Evolutionary conservation across 2,797 vertebrate species (phyloP).

Genomic region (Gephyroberyx darwinii): DNA sequence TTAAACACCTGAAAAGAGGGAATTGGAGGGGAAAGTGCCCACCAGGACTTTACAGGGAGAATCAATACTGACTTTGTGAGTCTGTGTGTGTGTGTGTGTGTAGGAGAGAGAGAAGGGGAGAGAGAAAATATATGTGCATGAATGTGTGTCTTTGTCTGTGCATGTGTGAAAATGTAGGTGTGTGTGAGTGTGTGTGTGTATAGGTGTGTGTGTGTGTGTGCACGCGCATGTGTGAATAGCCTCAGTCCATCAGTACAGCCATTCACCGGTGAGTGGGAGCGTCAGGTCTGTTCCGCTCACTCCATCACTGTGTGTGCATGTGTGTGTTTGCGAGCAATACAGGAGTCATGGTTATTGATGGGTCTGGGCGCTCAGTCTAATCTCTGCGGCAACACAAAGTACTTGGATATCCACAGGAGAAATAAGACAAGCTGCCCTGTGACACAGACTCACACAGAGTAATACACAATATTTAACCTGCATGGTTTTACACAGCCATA

Average conservation of each 20-base stretch:
- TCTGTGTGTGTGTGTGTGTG: conserved; percentile 11
- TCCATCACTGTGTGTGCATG: conserved; percentile 60
- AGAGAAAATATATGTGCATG: conserved; percentile 15
- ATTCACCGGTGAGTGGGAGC: conserved; percentile 69
- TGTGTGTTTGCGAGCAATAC: conserved; percentile 50
- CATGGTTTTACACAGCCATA: conserved; percentile 32
- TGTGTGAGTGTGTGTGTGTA: conserved; percentile 8
- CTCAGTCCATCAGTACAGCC: conserved; percentile 68
- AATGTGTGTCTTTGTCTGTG: conserved; percentile 18
- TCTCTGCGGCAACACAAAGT: conserved; percentile 71
- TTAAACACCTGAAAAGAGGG: conserved; percentile 39
- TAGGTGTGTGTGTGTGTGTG: conserved; percentile 16
- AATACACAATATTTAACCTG: conserved; percentile 28
- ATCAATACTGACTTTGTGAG: conserved; percentile 42
- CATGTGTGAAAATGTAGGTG: conserved; percentile 1
- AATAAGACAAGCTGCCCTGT: conserved; percentile 50
- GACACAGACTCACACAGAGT: conserved; percentile 15
- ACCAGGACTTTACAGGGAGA: conserved; percentile 22
- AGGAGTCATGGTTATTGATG: conserved; percentile 74
- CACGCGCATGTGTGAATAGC: conserved; percentile 45
- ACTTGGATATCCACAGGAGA: conserved; percentile 62
- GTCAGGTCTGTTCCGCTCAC: conserved; percentile 69
- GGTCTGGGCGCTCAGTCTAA: conserved; percentile 67
- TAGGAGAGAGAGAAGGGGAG: not conserved
- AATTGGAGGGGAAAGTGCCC: conserved; percentile 26